Evolutionary conservation across 1,140 invertebrate genomes (phyloP).

Genomic region (Luehdorfia chinensis): DNA sequence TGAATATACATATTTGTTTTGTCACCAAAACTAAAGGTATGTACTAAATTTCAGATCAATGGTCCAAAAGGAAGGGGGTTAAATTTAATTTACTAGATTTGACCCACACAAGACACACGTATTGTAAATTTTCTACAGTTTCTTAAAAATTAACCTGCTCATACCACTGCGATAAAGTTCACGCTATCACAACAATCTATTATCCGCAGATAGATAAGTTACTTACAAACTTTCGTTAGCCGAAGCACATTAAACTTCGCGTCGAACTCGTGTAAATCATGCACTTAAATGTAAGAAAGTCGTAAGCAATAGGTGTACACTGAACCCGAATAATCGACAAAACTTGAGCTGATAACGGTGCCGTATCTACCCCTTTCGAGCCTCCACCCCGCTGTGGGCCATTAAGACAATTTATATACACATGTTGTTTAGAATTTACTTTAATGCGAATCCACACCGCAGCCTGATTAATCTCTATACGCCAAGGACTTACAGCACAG

Average conservation of each 20-base stretch:
- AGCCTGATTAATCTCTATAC: slow-evolving; percentile 48
- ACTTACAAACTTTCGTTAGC: neutral
- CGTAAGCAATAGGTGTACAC: slow-evolving; percentile 3
- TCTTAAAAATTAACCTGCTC: too few relatives aligned
- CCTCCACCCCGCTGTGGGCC: slow-evolving; percentile 24
- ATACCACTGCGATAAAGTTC: too few relatives aligned
- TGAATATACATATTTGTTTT: too few relatives aligned
- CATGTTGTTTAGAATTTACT: slow-evolving; percentile 60
- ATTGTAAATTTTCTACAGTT: too few relatives aligned
- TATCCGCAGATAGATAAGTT: slow-evolving; percentile 4
- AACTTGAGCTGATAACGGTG: slow-evolving; percentile 4
- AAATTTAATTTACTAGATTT: too few relatives aligned
- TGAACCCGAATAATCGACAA: slow-evolving; percentile 6
- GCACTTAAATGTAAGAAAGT: slow-evolving; percentile 2
- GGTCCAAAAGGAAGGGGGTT: too few relatives aligned
- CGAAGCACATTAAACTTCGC: slow-evolving; percentile 2
- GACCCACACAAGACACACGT: too few relatives aligned
- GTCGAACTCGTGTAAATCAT: slow-evolving; percentile 12
- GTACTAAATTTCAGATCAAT: too few relatives aligned
- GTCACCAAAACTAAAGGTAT: too few relatives aligned
- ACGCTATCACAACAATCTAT: slow-evolving; percentile 1
- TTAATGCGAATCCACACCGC: slow-evolving; percentile 50
- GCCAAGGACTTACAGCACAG: neutral
- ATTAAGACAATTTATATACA: slow-evolving; percentile 65
- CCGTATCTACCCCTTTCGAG: slow-evolving; percentile 5